Base-by-base conservation (phyloP, 2,113 vertebrate genomes). In the Brachyhypopomus occidentalis region DNA sequence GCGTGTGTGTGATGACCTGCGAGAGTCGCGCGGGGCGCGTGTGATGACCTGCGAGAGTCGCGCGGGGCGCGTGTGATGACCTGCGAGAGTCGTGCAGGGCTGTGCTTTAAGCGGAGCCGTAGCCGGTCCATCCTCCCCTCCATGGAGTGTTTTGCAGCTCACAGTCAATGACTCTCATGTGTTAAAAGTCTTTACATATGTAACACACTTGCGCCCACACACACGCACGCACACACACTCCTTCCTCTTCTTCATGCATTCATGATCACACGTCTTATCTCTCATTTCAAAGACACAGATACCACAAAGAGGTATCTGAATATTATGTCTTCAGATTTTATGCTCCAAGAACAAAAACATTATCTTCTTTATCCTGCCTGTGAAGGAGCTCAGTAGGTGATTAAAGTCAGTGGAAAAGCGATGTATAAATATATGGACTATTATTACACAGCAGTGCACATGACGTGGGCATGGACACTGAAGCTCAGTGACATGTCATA, bases 121-220 rank as follows among this genome's bases (percentile, higher is more conserved):
- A 79, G 23, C 38, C 36, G 19, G 73, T 74, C 60, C 60, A 60
- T 79, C 64, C 79, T 23, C 34, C 73, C 62, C 41, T 79, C 76
- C 71, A 82, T 63, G 56, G 75, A 81, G 75, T 82, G 41, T 75
- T 78, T 23, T 58, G 17, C 62, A 71, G 79, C 27, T 78, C 34
- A 77, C 52, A 66, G 30, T 27, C 72, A 56, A 19, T 17, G 20
- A 75, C 70, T 34, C 25, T 41, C 64, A n/a, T 69, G 36, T 66
- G 23, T 23, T 41, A 34, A 60, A 30, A 25, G 38, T 64, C 58
- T 55, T 20, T 52, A 48, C 11, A 41, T 41, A 41, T 9, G 41
- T 41, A 9, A 41, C 41, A 41, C 41, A 41, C 41, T 41, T 41
- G 41, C 41, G 9, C 41, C 5, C 41, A 8, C 41, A 8, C 41